Evolutionary conservation across 2,797 vertebrate species (phyloP).

Genomic region (Hyperoplus lanceolatus): DNA sequence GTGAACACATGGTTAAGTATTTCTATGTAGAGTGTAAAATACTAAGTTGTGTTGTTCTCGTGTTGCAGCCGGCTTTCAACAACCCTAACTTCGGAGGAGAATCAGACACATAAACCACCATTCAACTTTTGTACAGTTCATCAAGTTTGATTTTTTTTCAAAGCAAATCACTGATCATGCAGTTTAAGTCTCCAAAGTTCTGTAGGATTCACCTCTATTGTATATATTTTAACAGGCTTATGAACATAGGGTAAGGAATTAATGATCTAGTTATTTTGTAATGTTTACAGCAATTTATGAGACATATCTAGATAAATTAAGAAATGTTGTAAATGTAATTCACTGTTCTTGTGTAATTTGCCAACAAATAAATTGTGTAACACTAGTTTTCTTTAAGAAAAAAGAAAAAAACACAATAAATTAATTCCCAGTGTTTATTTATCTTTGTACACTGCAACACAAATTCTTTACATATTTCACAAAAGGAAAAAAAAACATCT

Average conservation of each 20-base stretch:
- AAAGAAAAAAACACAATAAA: slow-evolving; percentile 45
- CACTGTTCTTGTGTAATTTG: neutral
- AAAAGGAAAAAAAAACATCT: slow-evolving; percentile 70
- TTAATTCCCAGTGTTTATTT: slow-evolving; percentile 84
- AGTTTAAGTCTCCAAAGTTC: slow-evolving; percentile 12
- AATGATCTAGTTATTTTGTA: neutral
- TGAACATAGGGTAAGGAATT: slow-evolving; percentile 3
- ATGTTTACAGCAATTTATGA: slow-evolving; percentile 11
- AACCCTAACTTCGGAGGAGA: slow-evolving; percentile 85
- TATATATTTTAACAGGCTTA: slow-evolving; percentile 52
- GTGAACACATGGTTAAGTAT: fast-evolving
- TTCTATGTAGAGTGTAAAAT: neutral
- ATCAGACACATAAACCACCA: slow-evolving; percentile 68
- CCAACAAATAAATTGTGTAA: neutral
- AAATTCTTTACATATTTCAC: slow-evolving; percentile 82
- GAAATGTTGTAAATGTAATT: slow-evolving; percentile 14
- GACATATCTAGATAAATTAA: slow-evolving; percentile 1
- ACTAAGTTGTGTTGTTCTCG: slow-evolving; percentile 35
- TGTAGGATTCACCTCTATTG: slow-evolving; percentile 30
- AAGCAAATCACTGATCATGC: slow-evolving; percentile 31
- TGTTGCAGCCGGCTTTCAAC: slow-evolving; percentile 81
- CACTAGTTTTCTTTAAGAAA: slow-evolving; percentile 35
- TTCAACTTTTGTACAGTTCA: slow-evolving; percentile 31
- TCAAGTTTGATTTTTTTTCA: neutral
- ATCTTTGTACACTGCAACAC: slow-evolving; percentile 85